Base-by-base conservation (phyloP, 1,140 invertebrate species). In the Drosophila hydei region DNA sequence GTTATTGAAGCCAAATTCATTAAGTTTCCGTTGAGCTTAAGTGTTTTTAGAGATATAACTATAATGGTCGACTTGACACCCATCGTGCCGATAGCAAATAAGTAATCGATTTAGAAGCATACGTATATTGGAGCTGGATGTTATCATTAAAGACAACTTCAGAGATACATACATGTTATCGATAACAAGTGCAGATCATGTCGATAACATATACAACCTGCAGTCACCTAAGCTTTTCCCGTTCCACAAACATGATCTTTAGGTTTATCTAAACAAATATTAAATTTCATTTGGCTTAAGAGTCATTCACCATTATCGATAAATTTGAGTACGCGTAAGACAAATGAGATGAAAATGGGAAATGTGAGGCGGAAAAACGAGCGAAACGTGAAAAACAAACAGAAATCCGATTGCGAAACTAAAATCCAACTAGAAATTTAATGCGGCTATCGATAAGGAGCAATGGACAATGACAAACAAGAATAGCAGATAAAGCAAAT, bases 241-340 rank as follows among this genome's bases (percentile, higher is more conserved):
- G n/a, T n/a, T n/a, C n/a, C n/a, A n/a, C 3, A 33, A 33, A 33
- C 30, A 33, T 8, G 30, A n/a, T n/a, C n/a, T n/a, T n/a, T n/a
- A n/a, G 30, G 30, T 9, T 9, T 8, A 4, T 6, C 30, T 16
- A 40, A 40, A 16, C 14, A 8, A 42, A 42, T 16, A 42, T 3
- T 1, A 42, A 8, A 8, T 6, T 16, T 40, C 38, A n/a, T 40
- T 33, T 9, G 30, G 30, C n/a, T 6, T 4, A 14, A 6, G n/a
- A 40, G 12, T 4, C 14, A 14, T 40, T 14, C 12, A 6, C 2
- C n/a, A 18, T 42, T 42, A 42, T 42, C 38, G 38, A 42, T 42
- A 42, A 16, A 16, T 42, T 14, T 3, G n/a, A 14, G 36, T 70
- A 75, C n/a, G 69, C 76, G 64, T 60, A 43, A 78, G 74, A 74